Percentiles rank a stretch among this genome's conserved stretches.
These are phyloP conservation scores for Paedocypris micromegethes DNA, from an alignment of 2,797 vertebrate genomes.

Conservation along the genomic window DNA sequence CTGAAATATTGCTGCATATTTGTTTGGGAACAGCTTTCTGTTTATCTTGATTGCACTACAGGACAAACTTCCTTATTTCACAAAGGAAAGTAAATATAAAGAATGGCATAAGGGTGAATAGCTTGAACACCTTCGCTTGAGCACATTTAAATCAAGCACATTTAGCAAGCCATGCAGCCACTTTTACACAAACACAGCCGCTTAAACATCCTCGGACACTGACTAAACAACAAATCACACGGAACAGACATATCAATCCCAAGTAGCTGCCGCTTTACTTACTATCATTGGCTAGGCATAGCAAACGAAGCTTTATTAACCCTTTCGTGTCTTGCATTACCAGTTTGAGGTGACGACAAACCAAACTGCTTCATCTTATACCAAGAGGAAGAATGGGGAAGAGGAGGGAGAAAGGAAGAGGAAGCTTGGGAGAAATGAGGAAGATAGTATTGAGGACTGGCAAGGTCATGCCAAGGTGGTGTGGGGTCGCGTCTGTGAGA, in stretches of 20 bases:
- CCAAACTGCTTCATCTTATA: constrained; percentile 60
- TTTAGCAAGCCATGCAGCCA: constrained; percentile 65
- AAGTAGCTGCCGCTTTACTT: constrained; percentile 62
- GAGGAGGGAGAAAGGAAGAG: constrained; percentile 55
- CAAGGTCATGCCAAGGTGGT: constrained; percentile 33
- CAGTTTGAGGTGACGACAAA: constrained; percentile 61
- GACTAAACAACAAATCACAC: constrained; percentile 50
- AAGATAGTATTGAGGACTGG: constrained; percentile 31
- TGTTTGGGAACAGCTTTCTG: background rate
- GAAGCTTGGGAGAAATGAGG: constrained; percentile 58
- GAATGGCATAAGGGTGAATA: background rate
- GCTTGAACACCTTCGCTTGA: constrained; percentile 2
- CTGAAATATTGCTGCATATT: background rate
- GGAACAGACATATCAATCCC: constrained; percentile 48
- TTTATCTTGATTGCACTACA: background rate
- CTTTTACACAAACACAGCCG: constrained; percentile 41
- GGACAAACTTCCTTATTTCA: too few species aligned
- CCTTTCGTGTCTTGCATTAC: constrained; percentile 67
- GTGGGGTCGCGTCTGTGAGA: constrained; percentile 39
- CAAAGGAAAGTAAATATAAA: background rate
- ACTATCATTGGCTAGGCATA: constrained; percentile 72
- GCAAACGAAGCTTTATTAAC: constrained; percentile 66
- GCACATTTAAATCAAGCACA: constrained; percentile 45
- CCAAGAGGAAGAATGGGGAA: constrained; percentile 45
- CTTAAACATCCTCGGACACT: constrained; percentile 50